phyloP scores from a whole-genome alignment of 2,888 invertebrate species.

The Latheticus oryzae region DNA sequence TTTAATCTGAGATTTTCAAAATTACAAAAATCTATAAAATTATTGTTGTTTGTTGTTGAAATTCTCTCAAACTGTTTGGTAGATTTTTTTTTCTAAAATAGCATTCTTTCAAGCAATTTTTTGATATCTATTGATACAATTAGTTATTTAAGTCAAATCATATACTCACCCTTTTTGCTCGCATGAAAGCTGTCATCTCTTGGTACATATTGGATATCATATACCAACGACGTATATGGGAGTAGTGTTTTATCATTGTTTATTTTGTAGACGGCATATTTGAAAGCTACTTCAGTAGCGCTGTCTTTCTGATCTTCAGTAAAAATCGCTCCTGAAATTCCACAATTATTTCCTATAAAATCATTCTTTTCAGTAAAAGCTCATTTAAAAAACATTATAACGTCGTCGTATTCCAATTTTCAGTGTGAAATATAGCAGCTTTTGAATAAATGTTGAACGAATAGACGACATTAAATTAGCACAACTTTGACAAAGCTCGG shows the following conservation, averaged over 20 bases:
- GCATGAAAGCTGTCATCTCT: slow-evolving; percentile 83
- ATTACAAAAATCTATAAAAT: no score
- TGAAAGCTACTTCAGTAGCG: slow-evolving; percentile 80
- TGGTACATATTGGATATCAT: slow-evolving; percentile 80
- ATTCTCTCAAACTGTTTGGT: no score
- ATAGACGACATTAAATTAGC: slow-evolving; percentile 22
- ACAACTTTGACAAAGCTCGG: slow-evolving; percentile 3
- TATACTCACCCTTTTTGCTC: slow-evolving; percentile 77
- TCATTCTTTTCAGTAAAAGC: neutral
- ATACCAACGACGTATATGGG: slow-evolving; percentile 78
- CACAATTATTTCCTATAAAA: slow-evolving; percentile 3
- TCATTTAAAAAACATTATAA: no score
- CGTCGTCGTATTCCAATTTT: neutral
- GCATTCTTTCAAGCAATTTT: no score
- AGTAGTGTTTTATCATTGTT: slow-evolving; percentile 79
- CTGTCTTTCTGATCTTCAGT: slow-evolving; percentile 78
- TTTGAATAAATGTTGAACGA: slow-evolving; percentile 1
- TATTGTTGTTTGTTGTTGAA: no score
- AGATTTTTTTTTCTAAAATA: no score
- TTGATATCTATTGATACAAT: no score
- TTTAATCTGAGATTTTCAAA: no score
- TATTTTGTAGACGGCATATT: slow-evolving; percentile 82
- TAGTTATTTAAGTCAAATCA: no score
- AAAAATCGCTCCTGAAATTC: slow-evolving; percentile 78
- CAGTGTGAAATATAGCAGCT: slow-evolving; percentile 3